These are phyloP conservation scores for Tipula lateralis DNA, from an alignment of 2,888 invertebrate genomes.

Conservation along the genomic window DNA sequence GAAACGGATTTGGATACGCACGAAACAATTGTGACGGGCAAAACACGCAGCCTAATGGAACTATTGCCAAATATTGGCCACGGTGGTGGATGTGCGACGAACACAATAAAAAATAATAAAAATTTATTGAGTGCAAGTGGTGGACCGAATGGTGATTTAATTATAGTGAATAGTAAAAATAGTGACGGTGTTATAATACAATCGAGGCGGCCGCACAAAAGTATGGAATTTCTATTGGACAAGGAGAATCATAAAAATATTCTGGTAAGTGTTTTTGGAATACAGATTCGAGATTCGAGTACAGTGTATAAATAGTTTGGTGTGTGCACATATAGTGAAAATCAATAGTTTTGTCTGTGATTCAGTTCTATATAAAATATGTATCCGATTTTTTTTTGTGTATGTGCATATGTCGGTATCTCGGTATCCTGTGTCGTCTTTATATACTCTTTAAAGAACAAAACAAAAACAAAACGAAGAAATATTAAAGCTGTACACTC, in stretches of 20 bases:
- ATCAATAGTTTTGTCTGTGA: constrained; percentile 5
- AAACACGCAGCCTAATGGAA: constrained; percentile 65
- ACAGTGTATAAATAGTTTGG: too few relatives aligned
- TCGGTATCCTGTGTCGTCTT: background rate
- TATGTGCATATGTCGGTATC: background rate
- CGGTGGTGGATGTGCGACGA: background rate
- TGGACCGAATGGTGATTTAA: constrained; percentile 30
- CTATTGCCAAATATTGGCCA: constrained; percentile 40
- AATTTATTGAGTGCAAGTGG: constrained; percentile 34
- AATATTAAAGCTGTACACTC: background rate
- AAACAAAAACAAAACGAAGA: background rate
- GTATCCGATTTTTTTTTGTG: background rate
- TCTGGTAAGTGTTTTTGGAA: constrained; percentile 61
- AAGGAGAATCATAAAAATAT: constrained; percentile 84
- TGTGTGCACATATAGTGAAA: background rate
- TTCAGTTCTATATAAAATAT: background rate
- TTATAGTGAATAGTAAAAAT: background rate
- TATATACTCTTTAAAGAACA: background rate
- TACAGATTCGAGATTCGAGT: too few relatives aligned
- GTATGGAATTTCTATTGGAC: constrained; percentile 93
- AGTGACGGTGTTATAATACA: constrained; percentile 34
- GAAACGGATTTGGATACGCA: constrained; percentile 85
- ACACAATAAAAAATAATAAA: background rate
- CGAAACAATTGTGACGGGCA: constrained; percentile 58
- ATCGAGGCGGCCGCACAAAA: constrained; percentile 66